Percentiles rank a stretch among this genome's conserved stretches.
These are phyloP conservation scores for Heterodera carotae DNA, from an alignment of 1,140 invertebrate genomes.

Conservation along the genomic window DNA sequence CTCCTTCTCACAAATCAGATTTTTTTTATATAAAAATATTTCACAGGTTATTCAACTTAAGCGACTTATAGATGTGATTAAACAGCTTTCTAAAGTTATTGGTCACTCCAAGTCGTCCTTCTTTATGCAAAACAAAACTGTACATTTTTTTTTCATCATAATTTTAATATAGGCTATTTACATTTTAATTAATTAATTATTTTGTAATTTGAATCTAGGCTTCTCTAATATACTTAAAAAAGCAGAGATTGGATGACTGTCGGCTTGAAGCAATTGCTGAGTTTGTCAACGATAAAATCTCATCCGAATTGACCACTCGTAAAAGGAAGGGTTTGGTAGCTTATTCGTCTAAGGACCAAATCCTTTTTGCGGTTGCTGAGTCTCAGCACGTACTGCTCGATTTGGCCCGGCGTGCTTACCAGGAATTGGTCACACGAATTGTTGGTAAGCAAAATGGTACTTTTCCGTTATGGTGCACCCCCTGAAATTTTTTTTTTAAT, in stretches of 20 bases:
- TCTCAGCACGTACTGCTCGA: slow-evolving; percentile 40
- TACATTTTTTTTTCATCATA: slow-evolving; percentile 17
- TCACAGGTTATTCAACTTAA: slow-evolving; percentile 38
- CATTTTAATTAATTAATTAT: no score
- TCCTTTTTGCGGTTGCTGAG: slow-evolving; percentile 37
- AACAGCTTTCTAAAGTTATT: slow-evolving; percentile 24
- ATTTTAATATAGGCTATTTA: no score
- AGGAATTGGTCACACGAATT: slow-evolving; percentile 42
- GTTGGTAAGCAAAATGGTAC: slow-evolving; percentile 27
- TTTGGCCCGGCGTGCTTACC: slow-evolving; percentile 42
- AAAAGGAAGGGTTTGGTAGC: slow-evolving; percentile 41
- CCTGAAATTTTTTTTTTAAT: no score
- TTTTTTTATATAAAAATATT: neutral
- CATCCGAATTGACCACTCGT: slow-evolving; percentile 10
- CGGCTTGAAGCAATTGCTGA: slow-evolving; percentile 37
- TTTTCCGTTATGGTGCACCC: no score
- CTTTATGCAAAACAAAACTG: slow-evolving; percentile 32
- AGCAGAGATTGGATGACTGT: slow-evolving; percentile 42
- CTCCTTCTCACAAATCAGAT: neutral
- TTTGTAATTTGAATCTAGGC: no score
- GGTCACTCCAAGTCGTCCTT: slow-evolving; percentile 26
- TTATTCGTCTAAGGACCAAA: slow-evolving; percentile 35
- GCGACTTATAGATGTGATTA: slow-evolving; percentile 12
- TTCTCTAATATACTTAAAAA: no score
- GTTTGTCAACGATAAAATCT: slow-evolving; percentile 44